Evolutionary conservation across 2,797 vertebrate genomes (phyloP).

Genomic region (Sebastes kiyomatsui): DNA sequence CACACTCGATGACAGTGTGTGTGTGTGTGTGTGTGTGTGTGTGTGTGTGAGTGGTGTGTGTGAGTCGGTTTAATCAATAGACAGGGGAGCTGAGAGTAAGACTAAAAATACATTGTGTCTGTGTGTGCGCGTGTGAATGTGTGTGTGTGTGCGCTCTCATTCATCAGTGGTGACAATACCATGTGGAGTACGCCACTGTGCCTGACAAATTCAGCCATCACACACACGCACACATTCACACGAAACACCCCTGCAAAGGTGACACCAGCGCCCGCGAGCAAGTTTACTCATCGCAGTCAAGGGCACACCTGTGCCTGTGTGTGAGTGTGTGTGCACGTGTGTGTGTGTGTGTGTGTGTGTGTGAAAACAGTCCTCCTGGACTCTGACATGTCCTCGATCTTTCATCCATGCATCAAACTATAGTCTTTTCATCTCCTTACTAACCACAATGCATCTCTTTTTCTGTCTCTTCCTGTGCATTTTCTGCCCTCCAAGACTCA

Average conservation of each 20-base stretch:
- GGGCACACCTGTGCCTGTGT: slow-evolving; percentile 54
- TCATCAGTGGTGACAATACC: slow-evolving; percentile 80
- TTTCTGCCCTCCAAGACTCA: slow-evolving; percentile 25
- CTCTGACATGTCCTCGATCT: slow-evolving; percentile 57
- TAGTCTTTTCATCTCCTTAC: slow-evolving; percentile 21
- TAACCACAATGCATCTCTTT: slow-evolving; percentile 4
- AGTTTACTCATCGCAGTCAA: slow-evolving; percentile 74
- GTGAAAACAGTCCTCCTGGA: slow-evolving; percentile 55
- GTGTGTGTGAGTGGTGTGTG: slow-evolving; percentile 5
- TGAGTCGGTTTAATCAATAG: slow-evolving; percentile 72
- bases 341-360: slow-evolving; percentile 6
- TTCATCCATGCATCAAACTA: slow-evolving; percentile 42
- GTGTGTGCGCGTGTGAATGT: neutral
- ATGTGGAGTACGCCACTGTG: slow-evolving; percentile 77
- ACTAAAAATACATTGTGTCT: slow-evolving; percentile 68
- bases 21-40: slow-evolving; percentile 33
- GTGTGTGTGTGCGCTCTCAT: slow-evolving; percentile 51
- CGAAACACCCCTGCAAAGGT: slow-evolving; percentile 71
- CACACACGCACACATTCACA: slow-evolving; percentile 38
- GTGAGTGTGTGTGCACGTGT: slow-evolving; percentile 1
- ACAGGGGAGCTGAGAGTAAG: slow-evolving; percentile 52
- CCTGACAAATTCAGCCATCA: slow-evolving; percentile 69
- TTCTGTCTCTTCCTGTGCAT: neutral
- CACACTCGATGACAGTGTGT: slow-evolving; percentile 69
- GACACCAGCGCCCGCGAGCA: slow-evolving; percentile 73